Percentiles rank a stretch among this genome's conserved stretches.
Evolutionary conservation across 2,888 invertebrate genomes (phyloP).

Genomic region (Euplexia lucipara): DNA sequence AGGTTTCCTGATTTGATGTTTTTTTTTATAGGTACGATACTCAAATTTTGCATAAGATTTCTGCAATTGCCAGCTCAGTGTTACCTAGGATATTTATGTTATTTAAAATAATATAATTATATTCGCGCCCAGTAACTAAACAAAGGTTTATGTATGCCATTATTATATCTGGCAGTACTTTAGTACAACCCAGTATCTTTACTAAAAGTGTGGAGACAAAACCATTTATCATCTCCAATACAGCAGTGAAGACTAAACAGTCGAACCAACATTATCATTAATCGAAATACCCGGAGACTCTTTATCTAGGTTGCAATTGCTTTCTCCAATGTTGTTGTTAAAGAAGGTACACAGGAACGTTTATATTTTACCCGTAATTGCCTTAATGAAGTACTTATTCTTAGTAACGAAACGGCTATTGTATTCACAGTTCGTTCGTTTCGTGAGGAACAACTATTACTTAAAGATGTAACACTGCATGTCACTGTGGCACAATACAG

Average conservation of each 20-base stretch:
- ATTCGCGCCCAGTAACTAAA: too few relatives aligned
- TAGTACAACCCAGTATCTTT: too few relatives aligned
- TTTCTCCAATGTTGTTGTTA: constrained; percentile 9
- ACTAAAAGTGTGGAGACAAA: too few relatives aligned
- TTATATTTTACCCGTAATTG: constrained; percentile 35
- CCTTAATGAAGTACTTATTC: constrained; percentile 42
- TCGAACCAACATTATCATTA: neutral
- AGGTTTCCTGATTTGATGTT: too few relatives aligned
- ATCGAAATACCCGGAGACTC: neutral
- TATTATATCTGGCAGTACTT: too few relatives aligned
- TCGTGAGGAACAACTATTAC: constrained; percentile 44
- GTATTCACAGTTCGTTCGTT: constrained; percentile 48
- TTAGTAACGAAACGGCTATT: constrained; percentile 41
- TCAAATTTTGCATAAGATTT: too few relatives aligned
- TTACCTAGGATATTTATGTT: too few relatives aligned
- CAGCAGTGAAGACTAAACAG: neutral
- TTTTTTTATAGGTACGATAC: too few relatives aligned
- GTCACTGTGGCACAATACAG: constrained; percentile 19
- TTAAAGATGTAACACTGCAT: constrained; percentile 42
- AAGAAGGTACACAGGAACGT: neutral
- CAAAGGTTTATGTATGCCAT: too few relatives aligned
- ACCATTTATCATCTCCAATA: too few relatives aligned
- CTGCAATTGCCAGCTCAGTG: too few relatives aligned
- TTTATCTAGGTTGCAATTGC: neutral
- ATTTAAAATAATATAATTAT: too few relatives aligned